A percentile compares a stretch with the other conserved stretches of the same genome.
phyloP scores from a whole-genome alignment of 2,113 vertebrate species.

The Myrmecophaga tridactyla region DNA sequence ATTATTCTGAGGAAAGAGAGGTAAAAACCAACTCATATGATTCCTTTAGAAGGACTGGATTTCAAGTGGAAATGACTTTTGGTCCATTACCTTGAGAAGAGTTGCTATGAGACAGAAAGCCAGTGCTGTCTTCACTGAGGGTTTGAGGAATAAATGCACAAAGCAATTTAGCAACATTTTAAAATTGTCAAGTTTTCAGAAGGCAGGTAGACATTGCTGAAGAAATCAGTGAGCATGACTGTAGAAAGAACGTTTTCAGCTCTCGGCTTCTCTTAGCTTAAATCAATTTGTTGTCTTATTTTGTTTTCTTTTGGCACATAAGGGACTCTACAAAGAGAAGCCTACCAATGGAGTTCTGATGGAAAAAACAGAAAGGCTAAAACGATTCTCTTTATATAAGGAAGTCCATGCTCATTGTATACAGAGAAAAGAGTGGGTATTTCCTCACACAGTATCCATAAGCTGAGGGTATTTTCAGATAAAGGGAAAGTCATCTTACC shows the following conservation, averaged over 20 bases:
- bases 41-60: background rate
- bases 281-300: background rate
- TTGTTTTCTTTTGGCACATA: background rate
- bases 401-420: background rate
- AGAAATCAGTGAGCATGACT: background rate
- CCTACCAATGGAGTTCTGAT: background rate
- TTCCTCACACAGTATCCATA: background rate
- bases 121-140: background rate
- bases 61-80: constrained; percentile 47
- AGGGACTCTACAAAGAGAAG: background rate
- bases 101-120: constrained; percentile 56
- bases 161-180: constrained; percentile 30
- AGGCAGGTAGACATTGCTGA: background rate
- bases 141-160: background rate
- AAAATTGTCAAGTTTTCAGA: constrained; percentile 13
- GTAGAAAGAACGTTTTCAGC: background rate
- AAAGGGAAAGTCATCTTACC: background rate
- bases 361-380: background rate
- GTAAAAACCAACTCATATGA: constrained; percentile 6
- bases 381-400: background rate
- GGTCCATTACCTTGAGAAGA: constrained; percentile 58
- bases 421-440: background rate
- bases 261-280: background rate
- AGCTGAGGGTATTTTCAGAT: background rate
- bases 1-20: constrained; percentile 48